phyloP scores from a whole-genome alignment of 2,113 vertebrate species.

The Ictalurus punctatus region DNA sequence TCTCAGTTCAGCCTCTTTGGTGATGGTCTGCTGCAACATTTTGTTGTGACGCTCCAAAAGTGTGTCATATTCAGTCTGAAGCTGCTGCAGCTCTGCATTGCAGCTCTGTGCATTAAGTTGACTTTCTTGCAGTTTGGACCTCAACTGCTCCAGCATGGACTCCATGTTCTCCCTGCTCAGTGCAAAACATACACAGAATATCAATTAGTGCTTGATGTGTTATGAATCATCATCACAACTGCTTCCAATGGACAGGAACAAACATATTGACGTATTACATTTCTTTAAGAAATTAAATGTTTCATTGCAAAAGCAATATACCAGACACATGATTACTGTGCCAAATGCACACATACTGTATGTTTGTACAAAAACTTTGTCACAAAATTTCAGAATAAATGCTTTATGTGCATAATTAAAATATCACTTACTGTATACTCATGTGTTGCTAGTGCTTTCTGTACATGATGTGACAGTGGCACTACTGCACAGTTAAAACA shows the following conservation, averaged over 20 bases:
- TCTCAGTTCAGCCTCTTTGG: conserved; percentile 91
- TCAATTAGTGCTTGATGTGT: neutral
- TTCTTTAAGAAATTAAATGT: neutral
- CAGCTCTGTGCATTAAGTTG: conserved; percentile 83
- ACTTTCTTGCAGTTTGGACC: conserved; percentile 82
- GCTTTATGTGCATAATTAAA: neutral
- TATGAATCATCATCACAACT: neutral
- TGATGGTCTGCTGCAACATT: conserved; percentile 90
- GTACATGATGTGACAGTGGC: neutral
- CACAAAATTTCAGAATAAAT: neutral
- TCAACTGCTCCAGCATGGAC: conserved; percentile 83
- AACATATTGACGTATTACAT: neutral
- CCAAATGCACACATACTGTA: neutral
- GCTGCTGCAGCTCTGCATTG: conserved; percentile 78
- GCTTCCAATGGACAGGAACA: neutral
- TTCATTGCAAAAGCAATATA: neutral
- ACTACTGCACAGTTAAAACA: neutral
- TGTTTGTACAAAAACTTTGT: neutral
- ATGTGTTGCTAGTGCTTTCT: neutral
- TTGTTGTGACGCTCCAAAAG: conserved; percentile 94
- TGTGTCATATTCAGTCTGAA: conserved; percentile 88
- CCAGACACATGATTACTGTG: neutral
- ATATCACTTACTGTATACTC: neutral
- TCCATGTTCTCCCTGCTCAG: conserved; percentile 81
- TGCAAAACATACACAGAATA: conserved; percentile 13